Conservation (phyloP, 2,888 invertebrate genomes). For the Pecten maximus region DNA sequence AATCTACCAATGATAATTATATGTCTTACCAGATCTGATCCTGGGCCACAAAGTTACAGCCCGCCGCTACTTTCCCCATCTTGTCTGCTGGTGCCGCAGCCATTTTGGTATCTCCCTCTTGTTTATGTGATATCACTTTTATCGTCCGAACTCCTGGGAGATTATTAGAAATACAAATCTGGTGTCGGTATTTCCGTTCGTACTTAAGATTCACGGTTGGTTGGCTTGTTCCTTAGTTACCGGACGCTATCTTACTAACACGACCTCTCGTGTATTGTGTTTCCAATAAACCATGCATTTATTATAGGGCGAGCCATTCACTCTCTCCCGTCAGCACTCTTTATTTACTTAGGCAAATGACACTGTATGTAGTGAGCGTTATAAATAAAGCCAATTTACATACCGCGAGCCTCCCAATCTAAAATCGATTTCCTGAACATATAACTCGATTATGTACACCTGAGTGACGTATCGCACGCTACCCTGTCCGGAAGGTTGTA, state of each 20-base stretch:
- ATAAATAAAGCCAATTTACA: constrained; percentile 28
- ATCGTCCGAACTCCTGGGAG: background rate
- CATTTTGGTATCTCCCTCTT: constrained; percentile 40
- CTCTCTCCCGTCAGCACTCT: background rate
- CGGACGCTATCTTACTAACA: constrained; percentile 35
- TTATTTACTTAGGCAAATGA: constrained; percentile 20
- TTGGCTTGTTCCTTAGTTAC: background rate
- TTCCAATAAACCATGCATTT: constrained; percentile 33
- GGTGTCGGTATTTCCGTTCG: constrained; percentile 13
- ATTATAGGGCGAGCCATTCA: constrained; percentile 14
- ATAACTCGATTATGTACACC: background rate
- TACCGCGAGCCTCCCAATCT: background rate
- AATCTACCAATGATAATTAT: background rate
- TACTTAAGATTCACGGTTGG: constrained; percentile 35
- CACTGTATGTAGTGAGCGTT: constrained; percentile 17
- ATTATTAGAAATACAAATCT: background rate
- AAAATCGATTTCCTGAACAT: constrained; percentile 25
- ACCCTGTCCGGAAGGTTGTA: background rate
- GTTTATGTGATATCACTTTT: background rate
- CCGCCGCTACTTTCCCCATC: constrained; percentile 68
- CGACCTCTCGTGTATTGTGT: background rate
- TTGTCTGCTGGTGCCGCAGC: constrained; percentile 51
- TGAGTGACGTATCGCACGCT: background rate
- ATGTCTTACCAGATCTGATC: constrained; percentile 79
- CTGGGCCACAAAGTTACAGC: constrained; percentile 78